Base-by-base conservation (phyloP, 2,797 vertebrate genomes). In the Parambassis ranga region DNA sequence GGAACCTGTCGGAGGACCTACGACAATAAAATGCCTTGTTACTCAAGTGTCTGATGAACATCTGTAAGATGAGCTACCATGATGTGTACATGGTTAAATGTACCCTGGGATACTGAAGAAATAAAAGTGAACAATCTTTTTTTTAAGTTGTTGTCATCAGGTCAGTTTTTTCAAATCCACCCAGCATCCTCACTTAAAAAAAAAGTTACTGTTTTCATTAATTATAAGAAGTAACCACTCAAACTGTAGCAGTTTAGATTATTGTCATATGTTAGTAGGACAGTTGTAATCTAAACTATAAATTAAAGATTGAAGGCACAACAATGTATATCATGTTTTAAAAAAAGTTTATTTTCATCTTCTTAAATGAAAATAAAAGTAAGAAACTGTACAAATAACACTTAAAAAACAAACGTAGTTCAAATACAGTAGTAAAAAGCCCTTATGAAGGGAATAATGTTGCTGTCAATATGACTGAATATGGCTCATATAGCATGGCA, bases 371-470 rank as follows among this genome's bases (percentile, higher is more conserved):
- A 73, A 67, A 68, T 61, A 63, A 51, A 52, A 55, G 41, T 56
- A 63, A 59, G 19, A 78, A 60, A 77, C 36, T 56, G 1, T 20
- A 42, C 36, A 74, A n/a, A n/a, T n/a, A n/a, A n/a, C n/a, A n/a
- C n/a, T 30, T 35, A 36, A 53, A 43, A 20, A 35, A 56, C 11
- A 46, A 57, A 10, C n/a, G 20, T 20, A n/a, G 44, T 59, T 20
- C 11, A 64, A 46, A 62, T 10, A 36, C 16, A 66, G 5, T 16
- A 16, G 18, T 18, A 47, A 13, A 35, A 36, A 57, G 6, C 79
- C 85, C 87, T 89, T 75, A 84, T 50, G 53, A 89, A 90, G 87
- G 85, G 76, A 75, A 67, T 46, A 68, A 37, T 28, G 23, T 60
- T 24, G 23, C 1, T 27, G 83, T 87, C 87, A 87, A 79, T 81